Percentiles rank a stretch among this genome's conserved stretches.
Conservation (phyloP, 1,140 invertebrate species). For the Asbolus verrucosus region DNA sequence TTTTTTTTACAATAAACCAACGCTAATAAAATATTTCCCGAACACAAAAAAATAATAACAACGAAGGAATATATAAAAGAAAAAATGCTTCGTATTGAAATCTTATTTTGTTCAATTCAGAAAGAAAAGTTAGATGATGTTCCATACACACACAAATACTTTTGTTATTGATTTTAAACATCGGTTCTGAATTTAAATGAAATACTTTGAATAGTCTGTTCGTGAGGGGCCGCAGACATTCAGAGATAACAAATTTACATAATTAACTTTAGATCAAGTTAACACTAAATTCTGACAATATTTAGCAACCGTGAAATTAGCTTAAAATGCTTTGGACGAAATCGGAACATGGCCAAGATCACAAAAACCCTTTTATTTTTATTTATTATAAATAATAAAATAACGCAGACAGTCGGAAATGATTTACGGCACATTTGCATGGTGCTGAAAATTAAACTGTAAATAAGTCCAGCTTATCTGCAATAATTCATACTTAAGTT, state of each 20-base stretch:
- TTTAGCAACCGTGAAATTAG: constrained; percentile 34
- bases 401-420: neutral
- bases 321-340: constrained; percentile 12
- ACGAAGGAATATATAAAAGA: constrained; percentile 3
- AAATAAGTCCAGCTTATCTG: constrained; percentile 9
- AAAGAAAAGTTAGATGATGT: constrained; percentile 35
- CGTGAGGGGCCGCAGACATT: constrained; percentile 33
- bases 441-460: constrained; percentile 20
- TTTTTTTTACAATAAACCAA: too few species aligned
- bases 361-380: neutral
- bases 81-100: constrained; percentile 22
- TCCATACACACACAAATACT: constrained; percentile 28
- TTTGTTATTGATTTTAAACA: constrained; percentile 38
- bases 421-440: constrained; percentile 10
- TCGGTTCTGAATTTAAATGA: constrained; percentile 34
- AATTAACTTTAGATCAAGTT: constrained; percentile 39
- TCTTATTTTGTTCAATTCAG: constrained; percentile 31
- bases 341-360: too few species aligned
- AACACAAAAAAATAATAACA: constrained; percentile 16
- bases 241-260: constrained; percentile 34
- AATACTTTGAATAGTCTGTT: constrained; percentile 33
- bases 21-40: constrained; percentile 3
- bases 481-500: constrained; percentile 16
- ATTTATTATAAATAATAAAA: neutral
- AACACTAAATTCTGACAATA: constrained; percentile 36